A percentile compares a stretch with the other conserved stretches of the same genome.
These are phyloP conservation scores for Vireo altiloquus DNA, from an alignment of 2,113 vertebrate genomes.

Conservation along the genomic window DNA sequence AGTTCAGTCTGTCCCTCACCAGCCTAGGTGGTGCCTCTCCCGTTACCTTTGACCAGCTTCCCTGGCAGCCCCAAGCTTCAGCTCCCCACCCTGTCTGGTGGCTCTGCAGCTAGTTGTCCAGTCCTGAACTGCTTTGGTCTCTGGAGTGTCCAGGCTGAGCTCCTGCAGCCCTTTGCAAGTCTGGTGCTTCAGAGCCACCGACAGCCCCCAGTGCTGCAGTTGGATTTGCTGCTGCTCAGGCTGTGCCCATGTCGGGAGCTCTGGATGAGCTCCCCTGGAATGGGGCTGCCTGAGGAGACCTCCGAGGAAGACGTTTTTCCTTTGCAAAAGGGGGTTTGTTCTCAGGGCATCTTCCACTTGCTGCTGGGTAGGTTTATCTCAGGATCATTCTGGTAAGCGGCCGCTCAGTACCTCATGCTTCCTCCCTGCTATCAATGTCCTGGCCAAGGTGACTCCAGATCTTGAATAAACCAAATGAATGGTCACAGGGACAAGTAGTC, in stretches of 20 bases:
- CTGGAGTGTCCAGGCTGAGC: neutral
- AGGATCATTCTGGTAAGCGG: neutral
- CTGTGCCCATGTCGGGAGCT: neutral
- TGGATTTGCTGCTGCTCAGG: neutral
- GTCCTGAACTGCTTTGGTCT: neutral
- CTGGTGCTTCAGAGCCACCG: neutral
- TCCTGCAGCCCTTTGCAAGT: neutral
- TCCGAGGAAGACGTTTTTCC: neutral
- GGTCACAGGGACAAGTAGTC: neutral
- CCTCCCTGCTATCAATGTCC: neutral
- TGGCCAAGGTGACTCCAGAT: neutral
- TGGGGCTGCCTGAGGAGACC: neutral
- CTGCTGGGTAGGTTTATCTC: neutral
- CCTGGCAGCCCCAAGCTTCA: neutral
- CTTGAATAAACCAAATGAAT: neutral
- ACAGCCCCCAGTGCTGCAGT: neutral
- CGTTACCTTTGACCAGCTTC: neutral
- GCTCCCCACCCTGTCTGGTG: neutral
- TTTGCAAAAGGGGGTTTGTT: neutral
- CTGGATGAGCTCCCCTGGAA: neutral
- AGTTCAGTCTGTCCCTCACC: neutral
- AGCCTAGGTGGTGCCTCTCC: neutral
- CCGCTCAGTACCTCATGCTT: neutral
- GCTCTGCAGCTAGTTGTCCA: neutral
- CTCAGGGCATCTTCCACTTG: neutral